Conservation (phyloP, 2,113 vertebrate genomes). For the Cairina moschata region DNA sequence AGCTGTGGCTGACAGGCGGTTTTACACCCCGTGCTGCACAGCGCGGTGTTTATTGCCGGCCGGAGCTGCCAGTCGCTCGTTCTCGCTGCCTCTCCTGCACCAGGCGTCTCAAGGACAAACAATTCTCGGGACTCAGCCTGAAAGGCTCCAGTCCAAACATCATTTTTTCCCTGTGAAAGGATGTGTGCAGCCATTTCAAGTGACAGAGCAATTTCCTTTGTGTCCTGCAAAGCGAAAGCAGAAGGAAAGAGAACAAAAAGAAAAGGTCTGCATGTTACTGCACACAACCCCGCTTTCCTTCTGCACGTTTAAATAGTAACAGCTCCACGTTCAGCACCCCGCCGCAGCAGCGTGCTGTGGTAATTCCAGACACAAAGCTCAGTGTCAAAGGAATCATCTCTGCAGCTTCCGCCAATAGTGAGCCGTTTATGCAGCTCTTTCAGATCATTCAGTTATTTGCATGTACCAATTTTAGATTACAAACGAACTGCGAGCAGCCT, state of each 20-base stretch:
- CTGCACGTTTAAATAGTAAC: background rate
- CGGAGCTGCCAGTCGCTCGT: background rate
- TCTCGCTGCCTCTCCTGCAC: background rate
- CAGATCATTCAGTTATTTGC: background rate
- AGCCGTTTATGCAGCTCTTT: background rate
- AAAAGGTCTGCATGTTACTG: background rate
- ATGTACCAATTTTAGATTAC: background rate
- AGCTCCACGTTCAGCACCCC: background rate
- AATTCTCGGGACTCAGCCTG: background rate
- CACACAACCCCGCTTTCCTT: constrained; percentile 25
- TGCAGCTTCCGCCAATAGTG: background rate
- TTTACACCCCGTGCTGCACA: rapidly evolving
- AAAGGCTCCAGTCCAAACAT: background rate
- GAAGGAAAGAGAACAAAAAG: background rate
- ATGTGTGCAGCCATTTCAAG: constrained; percentile 31
- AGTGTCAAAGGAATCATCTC: background rate
- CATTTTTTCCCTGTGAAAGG: constrained; percentile 32
- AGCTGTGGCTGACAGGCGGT: background rate
- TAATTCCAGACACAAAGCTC: constrained; percentile 23
- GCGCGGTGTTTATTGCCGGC: rapidly evolving
- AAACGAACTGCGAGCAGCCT: rapidly evolving
- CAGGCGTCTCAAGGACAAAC: constrained; percentile 29
- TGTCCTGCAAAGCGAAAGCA: constrained; percentile 12
- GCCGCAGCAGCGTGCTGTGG: rapidly evolving
- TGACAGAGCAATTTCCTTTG: constrained; percentile 54